Conservation (phyloP, 2,113 vertebrate species). For the Leptobrachium ailaonicum region DNA sequence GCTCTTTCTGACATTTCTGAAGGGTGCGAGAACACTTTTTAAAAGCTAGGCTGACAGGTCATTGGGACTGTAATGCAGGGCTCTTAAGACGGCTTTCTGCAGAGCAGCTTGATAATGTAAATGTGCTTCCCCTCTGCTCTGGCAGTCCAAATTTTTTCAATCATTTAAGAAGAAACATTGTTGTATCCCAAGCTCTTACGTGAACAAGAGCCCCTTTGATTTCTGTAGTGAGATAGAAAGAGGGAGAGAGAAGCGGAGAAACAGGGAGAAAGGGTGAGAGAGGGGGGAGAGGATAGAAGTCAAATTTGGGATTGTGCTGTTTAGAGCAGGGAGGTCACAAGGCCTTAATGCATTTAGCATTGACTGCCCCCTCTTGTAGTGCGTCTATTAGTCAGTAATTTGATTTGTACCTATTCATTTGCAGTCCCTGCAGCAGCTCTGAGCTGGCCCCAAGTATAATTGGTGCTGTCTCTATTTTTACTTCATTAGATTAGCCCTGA, state of each 20-base stretch:
- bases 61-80: slow-evolving; percentile 17
- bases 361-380: slow-evolving; percentile 85
- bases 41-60: slow-evolving; percentile 34
- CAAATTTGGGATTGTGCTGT: slow-evolving; percentile 78
- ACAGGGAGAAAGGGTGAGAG: background rate
- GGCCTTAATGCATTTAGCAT: slow-evolving; percentile 89
- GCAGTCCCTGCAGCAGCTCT: slow-evolving; percentile 85
- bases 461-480: slow-evolving; percentile 91
- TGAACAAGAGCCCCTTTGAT: slow-evolving; percentile 82
- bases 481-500: slow-evolving; percentile 98
- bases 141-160: slow-evolving; percentile 76
- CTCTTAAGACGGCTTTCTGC: slow-evolving; percentile 27
- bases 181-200: slow-evolving; percentile 60
- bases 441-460: slow-evolving; percentile 90
- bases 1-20: slow-evolving; percentile 30
- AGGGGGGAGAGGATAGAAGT: slow-evolving; percentile 65
- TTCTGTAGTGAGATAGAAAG: slow-evolving; percentile 32
- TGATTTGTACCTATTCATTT: slow-evolving; percentile 93
- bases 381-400: slow-evolving; percentile 90
- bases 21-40: slow-evolving; percentile 27
- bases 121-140: slow-evolving; percentile 61
- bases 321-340: slow-evolving; percentile 83
- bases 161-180: slow-evolving; percentile 78
- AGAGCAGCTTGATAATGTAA: slow-evolving; percentile 47
- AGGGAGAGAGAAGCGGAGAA: slow-evolving; percentile 34